Conservation (phyloP, 2,113 vertebrate species). For the Chaetops frenatus region DNA sequence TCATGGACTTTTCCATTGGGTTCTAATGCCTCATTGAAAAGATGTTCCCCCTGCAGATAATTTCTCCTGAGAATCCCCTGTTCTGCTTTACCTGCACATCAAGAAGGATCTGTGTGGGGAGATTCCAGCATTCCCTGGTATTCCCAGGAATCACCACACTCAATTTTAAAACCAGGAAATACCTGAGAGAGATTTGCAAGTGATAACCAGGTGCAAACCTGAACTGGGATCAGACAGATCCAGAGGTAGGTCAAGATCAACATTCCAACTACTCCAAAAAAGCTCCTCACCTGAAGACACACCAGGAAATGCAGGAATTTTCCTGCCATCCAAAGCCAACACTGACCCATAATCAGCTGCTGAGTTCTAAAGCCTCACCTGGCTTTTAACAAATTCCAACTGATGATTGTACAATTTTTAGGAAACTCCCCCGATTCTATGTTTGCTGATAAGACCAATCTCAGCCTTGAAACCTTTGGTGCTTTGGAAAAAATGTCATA, state of each 20-base stretch:
- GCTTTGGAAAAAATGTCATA: neutral
- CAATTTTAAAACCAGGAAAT: neutral
- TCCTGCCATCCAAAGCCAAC: neutral
- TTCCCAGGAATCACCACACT: neutral
- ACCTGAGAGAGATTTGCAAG: neutral
- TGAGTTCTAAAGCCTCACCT: neutral
- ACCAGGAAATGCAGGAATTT: neutral
- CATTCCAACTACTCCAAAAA: neutral
- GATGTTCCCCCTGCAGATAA: neutral
- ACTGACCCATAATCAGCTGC: neutral
- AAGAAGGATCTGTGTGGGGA: neutral
- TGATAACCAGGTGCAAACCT: neutral
- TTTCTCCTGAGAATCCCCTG: neutral
- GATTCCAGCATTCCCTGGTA: neutral
- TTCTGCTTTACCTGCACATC: neutral
- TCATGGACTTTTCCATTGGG: neutral
- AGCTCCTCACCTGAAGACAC: neutral
- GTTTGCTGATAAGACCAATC: neutral
- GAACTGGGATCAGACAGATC: accelerated
- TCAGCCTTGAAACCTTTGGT: accelerated
- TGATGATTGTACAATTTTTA: accelerated
- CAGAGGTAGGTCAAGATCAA: neutral
- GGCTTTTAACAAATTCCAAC: neutral
- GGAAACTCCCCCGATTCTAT: neutral
- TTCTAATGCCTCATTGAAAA: neutral